Base-by-base conservation (phyloP, 2,888 invertebrate species). In the Stenotaenia linearis region DNA sequence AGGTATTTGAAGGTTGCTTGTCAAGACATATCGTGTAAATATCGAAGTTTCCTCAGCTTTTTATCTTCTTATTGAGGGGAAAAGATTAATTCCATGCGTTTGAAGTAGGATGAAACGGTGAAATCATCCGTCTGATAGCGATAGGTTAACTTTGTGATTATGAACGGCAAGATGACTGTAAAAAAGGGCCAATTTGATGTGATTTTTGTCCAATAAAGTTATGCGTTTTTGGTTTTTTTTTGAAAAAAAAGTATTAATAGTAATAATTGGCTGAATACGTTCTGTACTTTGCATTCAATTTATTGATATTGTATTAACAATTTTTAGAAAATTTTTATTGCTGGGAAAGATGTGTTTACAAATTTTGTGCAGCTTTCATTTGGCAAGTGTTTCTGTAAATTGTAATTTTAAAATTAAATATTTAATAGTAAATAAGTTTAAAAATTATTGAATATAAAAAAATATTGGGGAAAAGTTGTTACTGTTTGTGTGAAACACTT, bases 1-100 rank as follows among this genome's bases (percentile, higher is more conserved):
- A n/a, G n/a, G 15, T 12, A 18, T 9, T 15, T 18, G 32, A 30
- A 76, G 40, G 40, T 18, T 37, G 40, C 9, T 77, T 40, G 77
- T 50, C 40, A 18, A 78, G 78, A 78, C 78, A 78, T 78, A 78
- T 78, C 78, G 35, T 77, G 77, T 77, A 77, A 10, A 77, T 77
- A 77, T 25, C 25, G 61, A 61, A 61, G 61, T 61, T 61, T 61
- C 28, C 61, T 61, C 61, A 61, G 61, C 61, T 61, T 61, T 61
- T 61, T 61, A 25, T 61, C 61, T 45, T 15, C 45, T 45, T 45
- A 61, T 15, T 21, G 61, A 28, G 61, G 28, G n/a, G 61, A 23
- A 61, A 23, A 61, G 9, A 5, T 5, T 25, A 61, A 61, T 61
- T 45, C 45, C n/a, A 45, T 18, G 61, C 23, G 61, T 61, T 61